Evolutionary conservation across 1,140 invertebrate genomes (phyloP).

Genomic region (Meteorus sp.): DNA sequence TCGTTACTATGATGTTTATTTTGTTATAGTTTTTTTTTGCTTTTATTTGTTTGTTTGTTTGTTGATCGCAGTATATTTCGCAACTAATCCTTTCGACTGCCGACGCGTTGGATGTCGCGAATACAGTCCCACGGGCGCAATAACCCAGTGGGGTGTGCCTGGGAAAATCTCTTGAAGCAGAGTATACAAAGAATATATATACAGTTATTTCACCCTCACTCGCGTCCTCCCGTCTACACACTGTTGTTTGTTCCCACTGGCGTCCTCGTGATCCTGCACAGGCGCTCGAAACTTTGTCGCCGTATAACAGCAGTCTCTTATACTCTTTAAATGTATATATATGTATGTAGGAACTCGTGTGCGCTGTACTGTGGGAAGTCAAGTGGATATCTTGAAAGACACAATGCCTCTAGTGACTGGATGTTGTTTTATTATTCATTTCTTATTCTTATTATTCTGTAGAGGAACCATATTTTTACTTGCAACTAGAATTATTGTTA

Average conservation of each 20-base stretch:
- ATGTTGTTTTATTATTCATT: background rate
- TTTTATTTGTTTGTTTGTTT: background rate
- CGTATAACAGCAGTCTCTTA: background rate
- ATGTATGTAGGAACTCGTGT: too few relatives aligned
- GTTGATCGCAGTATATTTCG: background rate
- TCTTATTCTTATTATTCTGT: background rate
- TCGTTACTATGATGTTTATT: too few relatives aligned
- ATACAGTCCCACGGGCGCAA: slow-evolving; percentile 14
- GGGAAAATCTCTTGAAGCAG: slow-evolving; percentile 9
- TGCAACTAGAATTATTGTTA: slow-evolving; percentile 5
- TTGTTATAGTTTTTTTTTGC: background rate
- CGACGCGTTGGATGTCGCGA: slow-evolving; percentile 5
- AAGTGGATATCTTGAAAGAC: slow-evolving; percentile 18
- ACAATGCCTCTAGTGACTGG: background rate
- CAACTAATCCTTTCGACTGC: slow-evolving; percentile 4
- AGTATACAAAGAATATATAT: slow-evolving; percentile 1
- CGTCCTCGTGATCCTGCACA: slow-evolving; percentile 19
- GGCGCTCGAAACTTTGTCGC: slow-evolving; percentile 22
- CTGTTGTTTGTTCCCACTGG: slow-evolving; percentile 24
- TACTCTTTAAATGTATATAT: too few relatives aligned
- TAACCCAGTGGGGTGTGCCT: background rate
- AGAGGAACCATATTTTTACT: slow-evolving; percentile 7
- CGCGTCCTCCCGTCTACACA: too few relatives aligned
- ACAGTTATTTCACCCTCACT: background rate
- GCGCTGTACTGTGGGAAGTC: background rate